phyloP scores from a whole-genome alignment of 2,113 vertebrate genomes.

The Ceyx melanurus region DNA sequence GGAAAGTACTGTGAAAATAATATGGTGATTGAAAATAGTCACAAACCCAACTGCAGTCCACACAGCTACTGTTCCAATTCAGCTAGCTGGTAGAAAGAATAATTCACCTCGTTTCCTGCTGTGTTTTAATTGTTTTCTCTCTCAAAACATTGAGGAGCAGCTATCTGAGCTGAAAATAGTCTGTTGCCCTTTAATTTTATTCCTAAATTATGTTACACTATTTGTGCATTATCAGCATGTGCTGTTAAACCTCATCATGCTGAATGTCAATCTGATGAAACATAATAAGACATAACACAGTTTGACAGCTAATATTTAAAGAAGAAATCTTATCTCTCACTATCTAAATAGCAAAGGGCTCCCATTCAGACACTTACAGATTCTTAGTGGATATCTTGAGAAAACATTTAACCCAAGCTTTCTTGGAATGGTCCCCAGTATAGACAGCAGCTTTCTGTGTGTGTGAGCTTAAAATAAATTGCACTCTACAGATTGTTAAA shows the following conservation, averaged over 20 bases:
- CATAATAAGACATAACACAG: slow-evolving; percentile 49
- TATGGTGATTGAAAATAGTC: not conserved
- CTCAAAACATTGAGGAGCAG: slow-evolving; percentile 11
- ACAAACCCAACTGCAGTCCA: not conserved
- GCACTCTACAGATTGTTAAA: not conserved
- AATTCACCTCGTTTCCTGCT: slow-evolving; percentile 11
- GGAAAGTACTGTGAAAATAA: slow-evolving; percentile 1
- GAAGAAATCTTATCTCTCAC: slow-evolving; percentile 45
- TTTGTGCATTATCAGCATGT: slow-evolving; percentile 16
- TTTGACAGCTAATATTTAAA: slow-evolving; percentile 53
- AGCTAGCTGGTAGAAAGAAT: not conserved
- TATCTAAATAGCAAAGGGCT: slow-evolving; percentile 47
- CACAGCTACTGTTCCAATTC: not conserved
- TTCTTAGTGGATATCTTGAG: slow-evolving; percentile 25
- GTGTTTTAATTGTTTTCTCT: slow-evolving; percentile 29
- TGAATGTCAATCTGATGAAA: slow-evolving; percentile 52
- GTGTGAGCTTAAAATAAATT: not conserved
- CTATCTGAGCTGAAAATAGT: slow-evolving; percentile 34
- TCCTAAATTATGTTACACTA: slow-evolving; percentile 30
- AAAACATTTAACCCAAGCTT: slow-evolving; percentile 14
- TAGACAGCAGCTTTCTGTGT: not conserved
- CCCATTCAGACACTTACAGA: slow-evolving; percentile 42
- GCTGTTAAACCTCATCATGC: slow-evolving; percentile 42
- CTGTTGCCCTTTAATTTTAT: slow-evolving; percentile 29
- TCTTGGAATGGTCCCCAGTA: not conserved